Base-by-base conservation (phyloP, 30 jellyfish, hydroid and myxozoan genomes). In the Nemopilema nomurai region DNA sequence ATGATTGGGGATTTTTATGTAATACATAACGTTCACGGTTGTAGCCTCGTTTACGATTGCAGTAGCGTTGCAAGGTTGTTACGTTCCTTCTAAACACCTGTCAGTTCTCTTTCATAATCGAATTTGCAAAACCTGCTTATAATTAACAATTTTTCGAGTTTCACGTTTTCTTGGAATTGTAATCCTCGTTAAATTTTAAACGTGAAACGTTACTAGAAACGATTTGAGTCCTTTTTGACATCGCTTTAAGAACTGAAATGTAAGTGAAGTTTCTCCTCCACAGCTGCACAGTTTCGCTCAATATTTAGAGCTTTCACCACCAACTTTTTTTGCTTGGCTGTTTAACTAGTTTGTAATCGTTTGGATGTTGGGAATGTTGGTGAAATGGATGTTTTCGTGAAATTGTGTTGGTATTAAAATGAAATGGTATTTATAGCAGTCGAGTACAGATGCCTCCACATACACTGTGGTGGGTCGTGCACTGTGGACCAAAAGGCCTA, bases 1-100 rank as follows among this genome's bases (percentile, higher is more conserved):
- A 22, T 52, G 74, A 76, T 76, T 76, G 63, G 86, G 86, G 86
- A 22, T 76, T 76, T 76, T 71, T 76, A 62, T 26, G 24, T 51
- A 24, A 19, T 63, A 24, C 73, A 63, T 63, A 6, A 63, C 30
- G 73, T n/a, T 63, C 30, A 24, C 73, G 13, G 57, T 63, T 63
- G 29, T 63, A 63, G 73, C 30, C 73, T 63, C 73, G 73, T 63
- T 63, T 3, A 41, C 57, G 13, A 41, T 41, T 41, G 57, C 57
- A 41, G 13, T 41, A 41, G 57, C 57, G 9, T 41, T 41, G 57
- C 9, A 3, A 41, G 57, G 9, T 13, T 41, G 9, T 41, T 41
- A 41, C 57, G 9, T 13, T 41, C 13, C 57, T 13, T 41, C 6
- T 41, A 41, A 41, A 41, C 57, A 41, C 57, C 57, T 13, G 13